Conservation (phyloP, 2,797 vertebrate genomes). For the Rhynchonycteris naso region DNA sequence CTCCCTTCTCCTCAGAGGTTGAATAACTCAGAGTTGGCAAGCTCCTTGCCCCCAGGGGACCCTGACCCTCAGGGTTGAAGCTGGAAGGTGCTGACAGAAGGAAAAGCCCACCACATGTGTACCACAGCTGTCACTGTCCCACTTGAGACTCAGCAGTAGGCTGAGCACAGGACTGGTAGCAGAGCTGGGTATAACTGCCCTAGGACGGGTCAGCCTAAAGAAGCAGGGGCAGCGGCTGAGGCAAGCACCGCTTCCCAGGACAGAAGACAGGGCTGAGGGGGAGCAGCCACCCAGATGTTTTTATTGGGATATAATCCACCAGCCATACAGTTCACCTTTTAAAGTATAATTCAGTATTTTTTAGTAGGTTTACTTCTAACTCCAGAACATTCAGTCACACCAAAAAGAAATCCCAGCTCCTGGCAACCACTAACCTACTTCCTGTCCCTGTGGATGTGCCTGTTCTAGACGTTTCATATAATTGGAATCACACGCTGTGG, state of each 20-base stretch:
- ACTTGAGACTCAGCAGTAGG: background rate
- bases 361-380: background rate
- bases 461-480: background rate
- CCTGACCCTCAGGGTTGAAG: background rate
- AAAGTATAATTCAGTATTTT: background rate
- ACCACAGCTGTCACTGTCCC: background rate
- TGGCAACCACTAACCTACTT: too few relatives aligned
- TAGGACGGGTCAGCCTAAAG: background rate
- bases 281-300: background rate
- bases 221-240: background rate
- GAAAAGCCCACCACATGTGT: background rate
- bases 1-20: background rate
- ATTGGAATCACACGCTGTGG: fast-evolving
- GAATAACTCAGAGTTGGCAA: background rate
- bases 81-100: background rate
- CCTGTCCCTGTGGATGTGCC: background rate
- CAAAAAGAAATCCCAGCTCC: background rate
- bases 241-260: background rate
- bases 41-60: background rate
- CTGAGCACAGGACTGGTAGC: background rate
- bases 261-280: background rate
- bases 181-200: background rate
- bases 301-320: background rate
- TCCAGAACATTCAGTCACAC: background rate
- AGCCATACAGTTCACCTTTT: background rate